phyloP scores from a whole-genome alignment of 2,797 vertebrate species.

The Poliocrania exsul region DNA sequence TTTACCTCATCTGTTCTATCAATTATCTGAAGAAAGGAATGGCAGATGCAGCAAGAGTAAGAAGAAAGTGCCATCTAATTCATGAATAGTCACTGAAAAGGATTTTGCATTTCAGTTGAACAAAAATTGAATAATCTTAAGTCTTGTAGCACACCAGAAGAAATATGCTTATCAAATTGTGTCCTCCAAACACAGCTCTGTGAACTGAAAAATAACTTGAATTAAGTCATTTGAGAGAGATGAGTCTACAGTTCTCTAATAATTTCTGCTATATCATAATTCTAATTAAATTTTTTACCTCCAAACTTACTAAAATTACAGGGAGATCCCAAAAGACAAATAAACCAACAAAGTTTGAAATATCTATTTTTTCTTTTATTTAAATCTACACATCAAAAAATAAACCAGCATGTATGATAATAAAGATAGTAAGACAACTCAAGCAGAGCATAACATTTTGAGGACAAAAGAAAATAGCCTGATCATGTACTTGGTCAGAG shows the following conservation, averaged over 20 bases:
- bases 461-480: not conserved
- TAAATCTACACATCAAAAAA: not conserved
- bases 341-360: not conserved
- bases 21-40: not conserved
- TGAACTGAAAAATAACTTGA: not conserved
- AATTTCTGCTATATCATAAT: not conserved
- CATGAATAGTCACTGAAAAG: not conserved
- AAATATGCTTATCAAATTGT: conserved; percentile 19
- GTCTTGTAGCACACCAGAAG: not conserved
- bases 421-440: not conserved
- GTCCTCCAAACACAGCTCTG: not conserved
- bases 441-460: not conserved
- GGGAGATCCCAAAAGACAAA: not conserved
- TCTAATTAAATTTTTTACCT: not conserved
- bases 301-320: not conserved
- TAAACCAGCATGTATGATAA: not conserved
- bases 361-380: not conserved
- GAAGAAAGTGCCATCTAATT: not conserved
- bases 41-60: not conserved
- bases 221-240: not conserved
- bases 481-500: not conserved
- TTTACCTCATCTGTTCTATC: not conserved
- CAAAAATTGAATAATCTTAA: conserved; percentile 35
- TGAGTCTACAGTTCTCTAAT: not conserved
- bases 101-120: conserved; percentile 22